Conservation (phyloP, 92 coral and sea anemone genomes). For the Actinernus sp. region DNA sequence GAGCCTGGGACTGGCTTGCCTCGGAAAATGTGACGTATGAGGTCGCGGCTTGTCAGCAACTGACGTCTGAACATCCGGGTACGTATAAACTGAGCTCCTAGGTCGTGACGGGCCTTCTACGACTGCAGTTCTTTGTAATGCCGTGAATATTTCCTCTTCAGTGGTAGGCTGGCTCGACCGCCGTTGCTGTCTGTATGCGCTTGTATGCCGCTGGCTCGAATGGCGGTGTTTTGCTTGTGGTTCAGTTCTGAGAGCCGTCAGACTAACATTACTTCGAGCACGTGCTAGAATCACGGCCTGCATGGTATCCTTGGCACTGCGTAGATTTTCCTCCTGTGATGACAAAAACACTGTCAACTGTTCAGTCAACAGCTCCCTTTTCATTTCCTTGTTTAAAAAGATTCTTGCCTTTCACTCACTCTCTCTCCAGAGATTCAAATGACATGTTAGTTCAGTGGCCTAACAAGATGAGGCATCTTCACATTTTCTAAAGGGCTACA, state of each 20-base stretch:
- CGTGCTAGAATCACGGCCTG: conserved; percentile 86
- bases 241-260: conserved; percentile 76
- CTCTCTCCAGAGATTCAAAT: no score
- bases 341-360: no score
- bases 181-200: conserved; percentile 22
- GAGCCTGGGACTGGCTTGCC: conserved; percentile 62
- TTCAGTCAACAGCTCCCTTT: no score
- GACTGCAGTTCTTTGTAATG: conserved; percentile 48
- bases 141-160: conserved; percentile 49
- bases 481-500: no score
- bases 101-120: conserved; percentile 11
- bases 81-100: background rate
- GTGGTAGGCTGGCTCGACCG: conserved; percentile 82
- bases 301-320: conserved; percentile 75
- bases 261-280: conserved; percentile 75
- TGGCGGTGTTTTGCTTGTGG: background rate
- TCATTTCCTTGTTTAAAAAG: no score
- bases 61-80: background rate
- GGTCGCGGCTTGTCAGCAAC: conserved; percentile 31
- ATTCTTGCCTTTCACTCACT: no score
- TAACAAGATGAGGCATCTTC: no score
- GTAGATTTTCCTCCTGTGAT: conserved; percentile 51
- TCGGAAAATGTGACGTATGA: conserved; percentile 73
- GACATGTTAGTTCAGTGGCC: no score
- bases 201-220: background rate